Base-by-base conservation (phyloP, 2,888 invertebrate genomes). In the Amiota communis region DNA sequence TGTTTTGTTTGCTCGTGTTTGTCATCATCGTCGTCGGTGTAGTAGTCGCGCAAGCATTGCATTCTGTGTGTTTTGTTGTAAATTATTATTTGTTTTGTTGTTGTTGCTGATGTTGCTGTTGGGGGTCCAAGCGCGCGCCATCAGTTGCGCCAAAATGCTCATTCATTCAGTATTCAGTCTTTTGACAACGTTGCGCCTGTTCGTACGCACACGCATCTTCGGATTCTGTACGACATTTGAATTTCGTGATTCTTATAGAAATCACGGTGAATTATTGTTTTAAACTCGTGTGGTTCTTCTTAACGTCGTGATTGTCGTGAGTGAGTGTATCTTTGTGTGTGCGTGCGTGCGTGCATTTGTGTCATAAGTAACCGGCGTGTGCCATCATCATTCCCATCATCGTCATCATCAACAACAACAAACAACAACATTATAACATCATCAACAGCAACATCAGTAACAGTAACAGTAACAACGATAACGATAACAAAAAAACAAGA, bases 121-220 rank as follows among this genome's bases (percentile, higher is more conserved):
- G 82, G 86, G 85, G 83, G 87, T 84, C 87, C 84, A 80, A 9
- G 65, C 61, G 65, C 20, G 85, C 86, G 85, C 84, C 82, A 80
- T 81, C 79, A 83, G 84, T 85, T 86, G 85, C 86, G 85, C 36
- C 36, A 36, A 36, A 36, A 36, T 6, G 36, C 36, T 36, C 36
- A 36, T 36, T 36, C 36, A 36, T 85, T 83, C 82, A 81, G 53
- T 73, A 2, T 88, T 88, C 87, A 87, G 88, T 88, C 88, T 86
- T 83, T 88, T 84, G 84, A 87, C 87, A 85, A 87, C 87, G 85
- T 86, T 87, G 86, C 85, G 88, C 85, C 85, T 85, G 87, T 86
- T 82, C 87, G 87, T 85, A 86, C 85, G 84, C 80, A 81, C 81
- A 81, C 84, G 83, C 80, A 80, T 79, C 78, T 78, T 59, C 71